phyloP scores from a whole-genome alignment of 2,888 invertebrate genomes.

The Theodoxus fluviatilis region DNA sequence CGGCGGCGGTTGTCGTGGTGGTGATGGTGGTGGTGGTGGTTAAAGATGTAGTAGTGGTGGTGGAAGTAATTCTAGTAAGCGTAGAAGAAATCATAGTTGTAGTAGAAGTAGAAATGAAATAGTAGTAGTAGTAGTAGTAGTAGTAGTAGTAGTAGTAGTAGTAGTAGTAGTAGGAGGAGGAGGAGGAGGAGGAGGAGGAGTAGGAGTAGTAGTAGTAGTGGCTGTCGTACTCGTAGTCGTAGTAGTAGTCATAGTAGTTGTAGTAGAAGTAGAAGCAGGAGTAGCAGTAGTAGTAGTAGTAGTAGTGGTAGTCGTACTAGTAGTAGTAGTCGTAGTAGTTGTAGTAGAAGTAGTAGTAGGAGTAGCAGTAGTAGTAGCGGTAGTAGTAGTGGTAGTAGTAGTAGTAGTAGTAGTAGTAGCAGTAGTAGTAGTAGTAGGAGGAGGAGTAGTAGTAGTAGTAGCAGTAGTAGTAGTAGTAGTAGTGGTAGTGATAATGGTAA shows the following conservation, averaged over 20 bases:
- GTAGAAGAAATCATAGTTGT: conserved; percentile 11
- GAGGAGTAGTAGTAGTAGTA: background rate
- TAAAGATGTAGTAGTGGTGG: conserved; percentile 3
- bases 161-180: conserved; percentile 13
- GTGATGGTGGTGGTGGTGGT: background rate
- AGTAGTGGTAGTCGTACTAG: background rate
- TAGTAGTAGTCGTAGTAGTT: background rate
- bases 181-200: conserved; percentile 4
- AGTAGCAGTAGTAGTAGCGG: no score
- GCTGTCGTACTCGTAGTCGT: no score
- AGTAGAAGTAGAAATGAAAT: conserved; percentile 1
- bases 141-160: conserved; percentile 17
- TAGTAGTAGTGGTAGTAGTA: no score
- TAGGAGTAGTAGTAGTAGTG: conserved; percentile 9
- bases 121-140: no score
- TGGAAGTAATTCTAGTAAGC: conserved; percentile 5
- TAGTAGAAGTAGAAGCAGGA: no score
- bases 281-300: background rate
- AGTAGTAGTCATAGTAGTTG: no score
- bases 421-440: background rate
- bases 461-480: background rate
- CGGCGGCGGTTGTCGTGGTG: background rate
- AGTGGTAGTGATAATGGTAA: background rate
- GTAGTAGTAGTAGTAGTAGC: background rate
- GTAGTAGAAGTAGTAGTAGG: no score